Base-by-base conservation (phyloP, 1,140 invertebrate species). In the Sesamia nonagrioides region DNA sequence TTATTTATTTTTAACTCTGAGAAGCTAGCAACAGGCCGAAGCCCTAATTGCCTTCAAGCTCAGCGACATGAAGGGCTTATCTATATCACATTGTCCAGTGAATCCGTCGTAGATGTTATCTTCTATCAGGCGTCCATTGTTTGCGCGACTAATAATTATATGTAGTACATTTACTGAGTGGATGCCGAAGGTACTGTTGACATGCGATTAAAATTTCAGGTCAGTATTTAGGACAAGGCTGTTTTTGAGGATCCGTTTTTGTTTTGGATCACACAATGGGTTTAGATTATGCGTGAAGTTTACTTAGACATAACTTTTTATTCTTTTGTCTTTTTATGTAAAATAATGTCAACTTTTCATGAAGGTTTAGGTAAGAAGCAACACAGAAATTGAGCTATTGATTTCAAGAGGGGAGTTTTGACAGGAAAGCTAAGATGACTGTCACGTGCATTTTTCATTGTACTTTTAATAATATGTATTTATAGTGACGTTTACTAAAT, bases 151-250 rank as follows among this genome's bases (percentile, higher is more conserved):
- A 68, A 68, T 68, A 68, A 68, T 68, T 68, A 68, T 68, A 68
- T 42, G 21, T 68, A 50, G 50, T 68, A 48, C 42, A 42, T 68
- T 50, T 68, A 68, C 9, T 17, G 63, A 68, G 42, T 68, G 42
- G 63, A 68, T 68, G 17, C 63, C 63, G 42, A 68, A 50, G 63
- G 63, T 68, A 50, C 18, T 68, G 63, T 68, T 68, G 63, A 68
- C 63, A 68, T 45, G 63, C 63, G 63, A 68, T 68, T 68, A 68
- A 68, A 18, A 68, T 68, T 68, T 68, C 63, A 68, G 63, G 63
- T 37, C 60, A 40, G 35, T 50, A 68, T 68, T 18, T 68, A 50
- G 63, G 63, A 48, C 63, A 68, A 68, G 63, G 63, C 17, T 68
- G 17, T 13, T 33, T 63, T 63, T 40, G 11, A 50, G 42, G 63